A percentile compares a stretch with the other conserved stretches of the same genome.
Conservation (phyloP, 2,113 vertebrate genomes). For the Caranx ignobilis region DNA sequence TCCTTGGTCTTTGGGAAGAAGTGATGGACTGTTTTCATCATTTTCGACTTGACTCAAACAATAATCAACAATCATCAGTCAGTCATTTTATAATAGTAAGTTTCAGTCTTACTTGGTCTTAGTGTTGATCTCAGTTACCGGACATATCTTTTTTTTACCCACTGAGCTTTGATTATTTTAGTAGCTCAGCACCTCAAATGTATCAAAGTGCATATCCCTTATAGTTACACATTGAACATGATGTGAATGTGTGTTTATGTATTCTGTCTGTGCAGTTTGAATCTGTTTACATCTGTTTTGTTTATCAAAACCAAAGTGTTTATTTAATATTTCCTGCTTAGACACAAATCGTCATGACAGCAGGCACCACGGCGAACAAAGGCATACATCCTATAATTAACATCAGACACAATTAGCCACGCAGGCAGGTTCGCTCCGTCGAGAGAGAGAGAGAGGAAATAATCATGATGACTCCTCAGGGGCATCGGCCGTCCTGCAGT, state of each 20-base stretch:
- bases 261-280: conserved; percentile 16
- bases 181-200: not conserved
- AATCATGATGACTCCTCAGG: conserved; percentile 70
- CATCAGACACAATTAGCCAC: conserved; percentile 71
- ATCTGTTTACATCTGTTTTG: conserved; percentile 54
- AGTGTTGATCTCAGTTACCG: not conserved
- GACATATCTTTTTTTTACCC: not conserved
- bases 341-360: conserved; percentile 71
- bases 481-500: conserved; percentile 51
- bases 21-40: not conserved
- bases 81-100: too few species aligned
- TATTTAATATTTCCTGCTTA: conserved; percentile 71
- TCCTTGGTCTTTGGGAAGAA: not conserved
- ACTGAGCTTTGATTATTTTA: not conserved
- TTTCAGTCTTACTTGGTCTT: not conserved
- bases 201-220: not conserved
- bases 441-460: conserved; percentile 61
- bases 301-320: conserved; percentile 60
- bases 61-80: not conserved
- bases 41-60: not conserved
- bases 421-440: conserved; percentile 48
- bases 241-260: conserved; percentile 11
- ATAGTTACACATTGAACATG: not conserved
- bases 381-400: conserved; percentile 72
- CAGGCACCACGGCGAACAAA: conserved; percentile 68